These are phyloP conservation scores for Lerista edwardsae DNA, from an alignment of 2,797 vertebrate species.

Conservation along the genomic window DNA sequence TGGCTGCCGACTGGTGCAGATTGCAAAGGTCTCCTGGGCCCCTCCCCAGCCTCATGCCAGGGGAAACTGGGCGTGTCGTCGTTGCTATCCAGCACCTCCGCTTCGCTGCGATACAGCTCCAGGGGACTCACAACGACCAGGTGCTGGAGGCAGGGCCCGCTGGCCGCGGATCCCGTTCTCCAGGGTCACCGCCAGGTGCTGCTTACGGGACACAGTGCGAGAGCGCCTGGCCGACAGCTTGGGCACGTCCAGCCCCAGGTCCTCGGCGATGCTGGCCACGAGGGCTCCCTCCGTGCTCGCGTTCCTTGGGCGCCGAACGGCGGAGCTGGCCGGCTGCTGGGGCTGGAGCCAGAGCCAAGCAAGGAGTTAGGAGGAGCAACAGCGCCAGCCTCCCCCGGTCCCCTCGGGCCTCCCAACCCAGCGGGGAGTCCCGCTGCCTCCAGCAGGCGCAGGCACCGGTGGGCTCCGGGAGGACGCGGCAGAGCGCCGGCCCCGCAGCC, in stretches of 20 bases:
- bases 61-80: constrained; percentile 91
- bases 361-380: constrained; percentile 78
- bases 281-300: constrained; percentile 95
- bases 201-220: constrained; percentile 85
- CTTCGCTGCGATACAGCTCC: constrained; percentile 90
- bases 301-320: constrained; percentile 89
- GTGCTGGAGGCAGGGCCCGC: constrained; percentile 81
- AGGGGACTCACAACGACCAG: constrained; percentile 84
- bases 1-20: too few relatives aligned
- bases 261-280: constrained; percentile 92
- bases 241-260: constrained; percentile 89
- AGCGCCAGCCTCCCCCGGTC: constrained; percentile 69
- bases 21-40: too few relatives aligned
- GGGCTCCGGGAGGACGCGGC: not conserved
- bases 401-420: not conserved
- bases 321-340: constrained; percentile 82
- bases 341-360: constrained; percentile 74
- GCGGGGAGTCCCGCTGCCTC: constrained; percentile 5
- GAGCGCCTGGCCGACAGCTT: constrained; percentile 88
- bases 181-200: constrained; percentile 92
- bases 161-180: constrained; percentile 89
- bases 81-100: constrained; percentile 92
- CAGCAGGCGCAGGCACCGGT: not conserved
- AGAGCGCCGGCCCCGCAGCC: not conserved
- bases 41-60: constrained; percentile 86